Evolutionary conservation across 2,888 invertebrate genomes (phyloP).

Genomic region (Epirrhoe tristata): DNA sequence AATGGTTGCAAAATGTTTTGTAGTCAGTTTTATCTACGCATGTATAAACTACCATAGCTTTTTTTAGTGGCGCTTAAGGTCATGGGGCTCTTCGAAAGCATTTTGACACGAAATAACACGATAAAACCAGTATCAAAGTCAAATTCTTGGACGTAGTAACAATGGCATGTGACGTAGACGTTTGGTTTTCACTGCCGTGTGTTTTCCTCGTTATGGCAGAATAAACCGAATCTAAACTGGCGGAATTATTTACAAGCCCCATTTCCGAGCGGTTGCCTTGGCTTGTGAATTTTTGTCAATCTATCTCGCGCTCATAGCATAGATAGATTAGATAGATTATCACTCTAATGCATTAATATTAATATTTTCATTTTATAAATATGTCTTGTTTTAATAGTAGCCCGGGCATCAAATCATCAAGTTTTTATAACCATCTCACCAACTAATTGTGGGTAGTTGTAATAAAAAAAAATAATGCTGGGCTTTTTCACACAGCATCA

Average conservation of each 20-base stretch:
- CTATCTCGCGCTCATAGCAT: slow-evolving; percentile 9
- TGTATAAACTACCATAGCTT: no score
- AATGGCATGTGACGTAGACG: not conserved
- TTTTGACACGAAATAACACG: not conserved
- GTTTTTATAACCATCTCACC: no score
- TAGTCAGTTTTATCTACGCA: no score
- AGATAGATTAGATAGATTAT: no score
- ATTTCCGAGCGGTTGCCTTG: slow-evolving; percentile 51
- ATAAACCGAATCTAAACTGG: slow-evolving; percentile 58
- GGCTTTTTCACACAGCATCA: no score
- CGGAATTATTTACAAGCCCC: slow-evolving; percentile 62
- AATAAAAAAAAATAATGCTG: no score
- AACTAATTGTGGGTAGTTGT: no score
- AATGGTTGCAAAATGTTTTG: no score
- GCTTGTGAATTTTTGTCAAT: slow-evolving; percentile 34
- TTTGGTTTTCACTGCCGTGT: slow-evolving; percentile 26
- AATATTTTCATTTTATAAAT: not conserved
- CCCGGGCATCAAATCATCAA: no score
- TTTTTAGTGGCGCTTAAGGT: no score
- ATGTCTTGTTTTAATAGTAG: no score
- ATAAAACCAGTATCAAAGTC: not conserved
- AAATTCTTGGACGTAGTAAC: not conserved
- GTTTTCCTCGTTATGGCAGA: slow-evolving; percentile 22
- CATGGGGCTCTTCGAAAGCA: not conserved
- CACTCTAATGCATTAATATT: not conserved